Percentiles rank a stretch among this genome's conserved stretches.
Evolutionary conservation across 2,888 invertebrate genomes (phyloP).

Genomic region (Dichetophora obliterata): DNA sequence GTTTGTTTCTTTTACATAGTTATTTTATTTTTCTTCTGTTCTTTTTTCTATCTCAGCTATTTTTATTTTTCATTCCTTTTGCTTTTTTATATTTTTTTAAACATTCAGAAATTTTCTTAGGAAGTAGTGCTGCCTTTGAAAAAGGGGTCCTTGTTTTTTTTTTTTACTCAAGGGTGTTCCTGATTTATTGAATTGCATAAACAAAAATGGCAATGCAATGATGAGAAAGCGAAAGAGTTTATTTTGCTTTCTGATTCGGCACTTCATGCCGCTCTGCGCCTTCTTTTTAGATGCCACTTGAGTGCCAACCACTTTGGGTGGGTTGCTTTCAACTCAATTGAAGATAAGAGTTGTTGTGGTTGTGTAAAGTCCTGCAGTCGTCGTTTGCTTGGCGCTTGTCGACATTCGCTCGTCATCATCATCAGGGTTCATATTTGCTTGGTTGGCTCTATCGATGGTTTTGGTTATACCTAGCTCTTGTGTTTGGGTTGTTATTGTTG

Average conservation of each 20-base stretch:
- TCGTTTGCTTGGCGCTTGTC: slow-evolving; percentile 52
- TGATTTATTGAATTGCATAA: slow-evolving; percentile 69
- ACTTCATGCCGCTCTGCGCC: slow-evolving; percentile 34
- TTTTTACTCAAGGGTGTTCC: slow-evolving; percentile 44
- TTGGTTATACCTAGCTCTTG: slow-evolving; percentile 16
- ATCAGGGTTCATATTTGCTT: slow-evolving; percentile 15
- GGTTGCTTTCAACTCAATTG: slow-evolving; percentile 60
- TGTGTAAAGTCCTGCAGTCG: slow-evolving; percentile 35
- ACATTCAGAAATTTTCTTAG: neutral
- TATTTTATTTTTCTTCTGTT: neutral
- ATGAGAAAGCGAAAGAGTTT: slow-evolving; percentile 56
- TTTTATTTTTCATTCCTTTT: slow-evolving; percentile 35
- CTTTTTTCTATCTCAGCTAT: slow-evolving; percentile 51
- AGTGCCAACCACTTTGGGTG: neutral
- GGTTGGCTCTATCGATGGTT: slow-evolving; percentile 5
- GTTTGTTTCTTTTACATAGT: slow-evolving; percentile 9
- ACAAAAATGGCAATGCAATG: slow-evolving; percentile 66
- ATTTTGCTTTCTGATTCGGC: slow-evolving; percentile 39
- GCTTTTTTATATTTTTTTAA: slow-evolving; percentile 36
- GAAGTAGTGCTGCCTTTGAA: slow-evolving; percentile 3
- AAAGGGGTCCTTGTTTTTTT: slow-evolving; percentile 8
- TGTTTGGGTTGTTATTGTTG: slow-evolving; percentile 20
- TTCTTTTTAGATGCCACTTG: neutral
- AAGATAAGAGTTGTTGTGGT: slow-evolving; percentile 10
- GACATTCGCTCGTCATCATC: slow-evolving; percentile 2